phyloP scores from a whole-genome alignment of 2,888 invertebrate genomes.

The Zele albiditarsus region DNA sequence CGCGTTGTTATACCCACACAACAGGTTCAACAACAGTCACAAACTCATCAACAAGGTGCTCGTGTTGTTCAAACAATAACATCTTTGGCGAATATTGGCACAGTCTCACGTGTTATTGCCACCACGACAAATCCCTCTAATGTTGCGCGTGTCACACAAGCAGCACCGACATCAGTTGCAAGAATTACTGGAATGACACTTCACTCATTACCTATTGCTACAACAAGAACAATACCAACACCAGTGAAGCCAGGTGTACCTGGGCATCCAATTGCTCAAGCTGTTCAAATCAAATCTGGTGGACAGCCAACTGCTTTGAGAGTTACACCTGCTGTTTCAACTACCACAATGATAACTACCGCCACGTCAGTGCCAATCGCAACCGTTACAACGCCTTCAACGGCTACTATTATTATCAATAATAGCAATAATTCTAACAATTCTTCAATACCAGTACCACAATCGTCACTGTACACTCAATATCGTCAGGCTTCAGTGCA shows the following conservation, averaged over 20 bases:
- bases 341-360: conserved; percentile 45
- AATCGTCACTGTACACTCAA: conserved; percentile 60
- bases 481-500: conserved; percentile 67
- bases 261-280: conserved; percentile 60
- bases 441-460: conserved; percentile 53
- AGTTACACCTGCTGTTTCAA: conserved; percentile 37
- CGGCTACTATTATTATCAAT: conserved; percentile 44
- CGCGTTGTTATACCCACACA: conserved; percentile 69
- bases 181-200: conserved; percentile 69
- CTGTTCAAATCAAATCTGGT: conserved; percentile 66
- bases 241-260: conserved; percentile 63
- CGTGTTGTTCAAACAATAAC: conserved; percentile 69
- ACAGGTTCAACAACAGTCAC: conserved; percentile 62
- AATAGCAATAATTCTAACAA: conserved; percentile 47
- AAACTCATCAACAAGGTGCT: conserved; percentile 53
- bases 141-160: conserved; percentile 62
- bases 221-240: conserved; percentile 62
- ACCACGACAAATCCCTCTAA: conserved; percentile 64
- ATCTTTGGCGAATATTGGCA: conserved; percentile 64
- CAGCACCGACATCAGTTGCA: conserved; percentile 64
- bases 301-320: conserved; percentile 47
- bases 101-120: conserved; percentile 66
- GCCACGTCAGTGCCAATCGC: conserved; percentile 25
- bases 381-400: conserved; percentile 36
- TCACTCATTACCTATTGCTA: conserved; percentile 65